A percentile compares a stretch with the other conserved stretches of the same genome.
These are phyloP conservation scores for Stegophylla sp. DNA, from an alignment of 2,888 invertebrate genomes.

Conservation along the genomic window DNA sequence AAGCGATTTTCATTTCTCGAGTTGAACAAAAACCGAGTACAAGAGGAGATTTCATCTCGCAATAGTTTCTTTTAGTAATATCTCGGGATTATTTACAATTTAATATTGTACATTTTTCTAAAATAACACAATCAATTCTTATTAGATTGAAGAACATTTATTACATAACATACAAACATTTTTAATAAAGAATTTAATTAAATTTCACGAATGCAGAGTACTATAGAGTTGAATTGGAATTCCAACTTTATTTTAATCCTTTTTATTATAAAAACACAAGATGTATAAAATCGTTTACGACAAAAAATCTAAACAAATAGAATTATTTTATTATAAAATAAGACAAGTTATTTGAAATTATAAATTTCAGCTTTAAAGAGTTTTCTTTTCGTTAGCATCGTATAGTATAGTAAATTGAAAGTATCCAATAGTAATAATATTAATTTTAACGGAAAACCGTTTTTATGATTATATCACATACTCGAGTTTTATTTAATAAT, in stretches of 20 bases:
- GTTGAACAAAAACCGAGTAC: constrained; percentile 5
- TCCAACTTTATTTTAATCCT: not conserved
- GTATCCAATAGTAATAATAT: too few relatives aligned
- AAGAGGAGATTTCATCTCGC: not conserved
- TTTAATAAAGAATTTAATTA: not conserved
- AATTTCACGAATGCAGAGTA: not conserved
- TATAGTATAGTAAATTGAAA: too few relatives aligned
- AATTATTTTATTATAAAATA: not conserved
- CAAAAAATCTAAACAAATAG: not conserved
- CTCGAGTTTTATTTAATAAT: too few relatives aligned
- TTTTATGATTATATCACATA: too few relatives aligned
- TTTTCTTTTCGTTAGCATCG: too few relatives aligned
- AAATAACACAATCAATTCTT: not conserved
- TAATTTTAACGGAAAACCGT: too few relatives aligned
- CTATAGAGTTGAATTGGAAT: not conserved
- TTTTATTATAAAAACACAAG: not conserved
- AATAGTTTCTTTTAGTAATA: not conserved
- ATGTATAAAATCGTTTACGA: too few relatives aligned
- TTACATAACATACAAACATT: not conserved
- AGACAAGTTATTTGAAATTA: not conserved
- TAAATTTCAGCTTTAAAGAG: too few relatives aligned
- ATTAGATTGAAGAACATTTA: not conserved
- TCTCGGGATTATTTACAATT: not conserved
- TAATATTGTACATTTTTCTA: not conserved
- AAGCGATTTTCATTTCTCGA: constrained; percentile 10